Evolutionary conservation across 2,113 vertebrate species (phyloP), one percentile per base, ranked within the genome.

Genomic region (Argyrosomus japonicus): DNA sequence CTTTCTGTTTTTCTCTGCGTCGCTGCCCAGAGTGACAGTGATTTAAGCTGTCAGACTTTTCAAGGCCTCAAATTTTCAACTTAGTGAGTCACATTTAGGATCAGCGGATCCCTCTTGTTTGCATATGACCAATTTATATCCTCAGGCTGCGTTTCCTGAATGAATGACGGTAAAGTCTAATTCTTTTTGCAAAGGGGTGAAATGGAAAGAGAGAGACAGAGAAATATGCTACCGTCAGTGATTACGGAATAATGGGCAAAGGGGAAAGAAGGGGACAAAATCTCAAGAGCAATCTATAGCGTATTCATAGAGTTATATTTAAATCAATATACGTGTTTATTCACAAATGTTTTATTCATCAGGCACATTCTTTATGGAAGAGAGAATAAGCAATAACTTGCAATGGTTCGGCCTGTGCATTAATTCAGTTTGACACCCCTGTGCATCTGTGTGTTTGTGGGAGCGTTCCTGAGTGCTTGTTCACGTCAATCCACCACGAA

Each of bases 261-360:
- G 65, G 69, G 57, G 81, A 81, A 57, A 75, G 68, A 89, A 61
- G 18, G 45, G 74, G 78, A 76, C 62, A 11, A 73, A 88, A 92
- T 91, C 89, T 91, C 81, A 64, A 87, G 82, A 91, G 79, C 75
- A 80, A 90, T 93, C 86, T 88, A 61, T 75, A 79, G 87, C 6
- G 77, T 85, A 89, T 93, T 89, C 85, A 89, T 84, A 29, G 67
- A 65, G 68, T 86, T 82, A 87, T 90, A 89, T 90, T 92, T 90
- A 90, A 94, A 89, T 93, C 87, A 91, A 91, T 91, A 86, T 88
- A 75, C 84, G 72, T 89, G 83, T 92, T 92, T 92, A 88, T 89
- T 87, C 69, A 17, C 25, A 76, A 54, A 93, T 94, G 90, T 92
- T 93, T 94, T 92, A 94, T 94, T 93, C 91, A 93, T 91, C 11